Base-by-base conservation (phyloP, 2,113 vertebrate genomes). In the Rhinoderma darwinii region DNA sequence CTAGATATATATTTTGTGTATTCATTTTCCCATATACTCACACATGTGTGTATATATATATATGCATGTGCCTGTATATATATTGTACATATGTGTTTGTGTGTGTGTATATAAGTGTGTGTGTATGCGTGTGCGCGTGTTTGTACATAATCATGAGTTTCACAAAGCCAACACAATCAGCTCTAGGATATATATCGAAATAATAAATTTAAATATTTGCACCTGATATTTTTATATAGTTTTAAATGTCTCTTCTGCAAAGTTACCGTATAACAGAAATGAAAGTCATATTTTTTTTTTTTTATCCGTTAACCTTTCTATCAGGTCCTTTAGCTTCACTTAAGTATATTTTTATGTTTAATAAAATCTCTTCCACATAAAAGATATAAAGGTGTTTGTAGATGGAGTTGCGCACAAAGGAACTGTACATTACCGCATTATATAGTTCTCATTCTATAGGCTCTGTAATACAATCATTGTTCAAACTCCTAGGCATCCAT, bases 1-100 rank as follows among this genome's bases (percentile, higher is more conserved):
- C 44, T 56, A 47, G 47, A 75, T 61, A 87, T 74, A 75, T 59
- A 74, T 75, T 51, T 63, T 80, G 85, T 73, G 66, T 86, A 73
- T 56, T 47, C 70, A 79, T 68, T 63, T 80, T 39, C 72, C 79
- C 66, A 59, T 82, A 73, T 81, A 81, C 59, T 35, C 41, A 77
- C 77, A 89, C 30, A 84, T 91, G 89, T 79, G n/a, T 87, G 90
- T 94, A 81, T 92, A 86, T 91, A 93, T 91, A 94, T 91, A 94
- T 94, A 92, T 73, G 61, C 68, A 92, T 93, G 89, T 91, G 91
- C 90, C 51, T 90, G 91, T 89, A 73, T 89, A 73, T 90, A 83
- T 74, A 89, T 43, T 86, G 63, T 86, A 86, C 91, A 90, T 89
- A 81, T 86, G 43, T 86, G 70, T n/a, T n/a, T n/a, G n/a, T 87